Conservation (phyloP, 2,888 invertebrate species). For the Lasioglossum pauxillum region DNA sequence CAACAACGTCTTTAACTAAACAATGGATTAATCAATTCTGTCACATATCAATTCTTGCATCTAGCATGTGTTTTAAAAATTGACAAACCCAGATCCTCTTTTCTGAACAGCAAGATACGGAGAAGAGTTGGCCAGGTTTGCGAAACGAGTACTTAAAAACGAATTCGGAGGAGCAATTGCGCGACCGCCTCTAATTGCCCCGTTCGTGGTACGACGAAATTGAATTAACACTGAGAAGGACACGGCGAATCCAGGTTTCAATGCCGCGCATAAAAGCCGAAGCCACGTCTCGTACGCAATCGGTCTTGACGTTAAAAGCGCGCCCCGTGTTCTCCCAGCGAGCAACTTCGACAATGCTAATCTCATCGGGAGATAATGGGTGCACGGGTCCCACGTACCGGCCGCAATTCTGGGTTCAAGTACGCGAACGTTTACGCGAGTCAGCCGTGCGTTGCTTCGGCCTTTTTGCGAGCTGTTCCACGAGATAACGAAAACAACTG, state of each 20-base stretch:
- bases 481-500: background rate
- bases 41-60: too few species aligned
- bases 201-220: slow-evolving; percentile 32
- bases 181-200: slow-evolving; percentile 30
- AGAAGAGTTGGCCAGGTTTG: background rate
- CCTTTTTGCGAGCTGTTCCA: slow-evolving; percentile 31
- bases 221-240: slow-evolving; percentile 41
- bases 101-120: too few species aligned
- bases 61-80: too few species aligned
- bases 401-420: slow-evolving; percentile 79
- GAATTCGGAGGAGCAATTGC: background rate
- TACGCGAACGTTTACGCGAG: slow-evolving; percentile 67
- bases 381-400: slow-evolving; percentile 76
- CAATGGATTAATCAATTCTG: too few species aligned
- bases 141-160: background rate
- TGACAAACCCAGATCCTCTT: too few species aligned
- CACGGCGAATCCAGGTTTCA: slow-evolving; percentile 48
- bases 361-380: slow-evolving; percentile 76
- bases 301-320: slow-evolving; percentile 55
- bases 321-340: slow-evolving; percentile 44
- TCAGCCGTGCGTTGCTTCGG: slow-evolving; percentile 56
- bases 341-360: slow-evolving; percentile 77
- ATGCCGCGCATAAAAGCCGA: slow-evolving; percentile 36
- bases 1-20: too few species aligned
- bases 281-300: slow-evolving; percentile 35